Conservation (phyloP, 2,888 invertebrate genomes). For the Notodonta dromedarius region DNA sequence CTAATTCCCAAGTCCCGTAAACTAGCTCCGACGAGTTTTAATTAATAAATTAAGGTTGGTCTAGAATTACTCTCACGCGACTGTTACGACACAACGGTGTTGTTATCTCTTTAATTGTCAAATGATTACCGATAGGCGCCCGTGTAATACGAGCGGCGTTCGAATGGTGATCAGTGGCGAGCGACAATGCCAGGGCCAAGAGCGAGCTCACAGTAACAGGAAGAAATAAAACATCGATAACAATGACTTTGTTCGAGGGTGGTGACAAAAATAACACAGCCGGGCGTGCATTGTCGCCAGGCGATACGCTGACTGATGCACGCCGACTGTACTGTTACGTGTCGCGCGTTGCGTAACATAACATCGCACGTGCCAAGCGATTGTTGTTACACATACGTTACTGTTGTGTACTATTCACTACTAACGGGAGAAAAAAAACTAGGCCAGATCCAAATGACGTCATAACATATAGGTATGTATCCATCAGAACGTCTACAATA, state of each 20-base stretch:
- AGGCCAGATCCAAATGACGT: too few relatives aligned
- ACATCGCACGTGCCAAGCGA: slow-evolving; percentile 25
- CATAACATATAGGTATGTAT: too few relatives aligned
- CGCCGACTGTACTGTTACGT: slow-evolving; percentile 38
- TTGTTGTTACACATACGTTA: background rate
- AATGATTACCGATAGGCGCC: background rate
- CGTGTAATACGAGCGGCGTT: slow-evolving; percentile 11
- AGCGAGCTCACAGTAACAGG: slow-evolving; percentile 64
- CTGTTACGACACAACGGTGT: background rate
- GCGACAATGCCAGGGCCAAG: slow-evolving; percentile 73
- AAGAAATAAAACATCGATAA: slow-evolving; percentile 70
- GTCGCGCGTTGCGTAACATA: slow-evolving; percentile 31
- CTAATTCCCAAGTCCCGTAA: slow-evolving; percentile 62
- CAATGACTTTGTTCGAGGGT: slow-evolving; percentile 61
- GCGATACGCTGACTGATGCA: slow-evolving; percentile 30
- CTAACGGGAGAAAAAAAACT: background rate
- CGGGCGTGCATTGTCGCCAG: slow-evolving; percentile 62
- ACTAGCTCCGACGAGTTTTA: slow-evolving; percentile 47
- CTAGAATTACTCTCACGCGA: slow-evolving; percentile 22
- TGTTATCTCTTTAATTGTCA: background rate
- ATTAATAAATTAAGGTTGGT: slow-evolving; percentile 54
- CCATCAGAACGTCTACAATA: too few relatives aligned
- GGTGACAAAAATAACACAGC: slow-evolving; percentile 75
- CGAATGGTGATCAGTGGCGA: slow-evolving; percentile 29
- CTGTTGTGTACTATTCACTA: background rate